A percentile compares a stretch with the other conserved stretches of the same genome.
Evolutionary conservation across 2,797 vertebrate genomes (phyloP).

Genomic region (Perdix hodgsoniae): DNA sequence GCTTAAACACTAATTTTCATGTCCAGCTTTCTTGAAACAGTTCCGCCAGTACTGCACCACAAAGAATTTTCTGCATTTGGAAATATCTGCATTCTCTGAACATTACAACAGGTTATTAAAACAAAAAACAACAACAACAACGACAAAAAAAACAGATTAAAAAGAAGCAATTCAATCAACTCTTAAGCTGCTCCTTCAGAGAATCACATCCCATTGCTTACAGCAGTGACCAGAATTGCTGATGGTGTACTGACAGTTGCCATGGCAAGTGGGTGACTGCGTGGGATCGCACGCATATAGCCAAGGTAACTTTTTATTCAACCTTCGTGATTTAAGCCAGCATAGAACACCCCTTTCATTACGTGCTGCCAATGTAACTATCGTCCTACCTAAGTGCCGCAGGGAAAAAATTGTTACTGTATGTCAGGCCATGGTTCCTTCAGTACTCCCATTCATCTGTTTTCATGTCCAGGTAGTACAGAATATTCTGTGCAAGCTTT

Average conservation of each 20-base stretch:
- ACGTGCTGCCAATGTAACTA: background rate
- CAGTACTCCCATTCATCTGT: constrained; percentile 98
- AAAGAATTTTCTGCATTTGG: constrained; percentile 13
- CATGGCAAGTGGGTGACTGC: constrained; percentile 60
- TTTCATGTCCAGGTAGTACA: constrained; percentile 97
- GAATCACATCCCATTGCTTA: constrained; percentile 30
- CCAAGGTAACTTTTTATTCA: constrained; percentile 66
- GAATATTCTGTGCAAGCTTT: constrained; percentile 96
- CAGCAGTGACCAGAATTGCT: constrained; percentile 66
- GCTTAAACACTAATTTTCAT: background rate
- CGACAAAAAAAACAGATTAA: background rate
- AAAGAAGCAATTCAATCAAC: background rate
- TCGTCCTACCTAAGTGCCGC: constrained; percentile 14
- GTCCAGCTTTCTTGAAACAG: background rate
- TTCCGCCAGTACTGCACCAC: background rate
- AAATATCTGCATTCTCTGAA: constrained; percentile 30
- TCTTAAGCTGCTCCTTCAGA: constrained; percentile 48
- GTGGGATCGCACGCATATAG: constrained; percentile 63
- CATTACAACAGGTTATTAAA: constrained; percentile 9
- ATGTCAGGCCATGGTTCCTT: background rate
- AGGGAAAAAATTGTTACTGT: background rate
- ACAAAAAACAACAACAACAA: background rate
- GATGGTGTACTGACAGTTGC: constrained; percentile 71
- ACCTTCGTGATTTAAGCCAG: constrained; percentile 46
- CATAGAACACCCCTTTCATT: constrained; percentile 55